These are phyloP conservation scores for Arothron firmamentum DNA, from an alignment of 2,113 vertebrate species.

Conservation along the genomic window DNA sequence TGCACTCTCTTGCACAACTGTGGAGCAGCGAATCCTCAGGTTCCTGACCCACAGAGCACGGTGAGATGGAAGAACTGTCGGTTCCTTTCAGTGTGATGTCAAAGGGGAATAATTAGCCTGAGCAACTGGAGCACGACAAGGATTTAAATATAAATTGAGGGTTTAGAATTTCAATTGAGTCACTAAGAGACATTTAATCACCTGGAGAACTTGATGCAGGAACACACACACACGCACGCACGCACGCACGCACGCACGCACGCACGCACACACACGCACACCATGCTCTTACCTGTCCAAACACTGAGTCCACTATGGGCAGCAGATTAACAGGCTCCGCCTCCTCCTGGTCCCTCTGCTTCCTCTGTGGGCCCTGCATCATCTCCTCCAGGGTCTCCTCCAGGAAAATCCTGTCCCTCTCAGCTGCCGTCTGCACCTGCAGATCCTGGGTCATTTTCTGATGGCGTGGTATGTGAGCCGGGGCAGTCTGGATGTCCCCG, in stretches of 20 bases:
- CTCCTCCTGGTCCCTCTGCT: constrained; percentile 42
- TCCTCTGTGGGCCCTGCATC: constrained; percentile 51
- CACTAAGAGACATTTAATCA: constrained; percentile 44
- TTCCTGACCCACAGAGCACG: no score
- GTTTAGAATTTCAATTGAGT: constrained; percentile 49
- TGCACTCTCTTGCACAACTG: no score
- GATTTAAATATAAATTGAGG: constrained; percentile 40
- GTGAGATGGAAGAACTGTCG: background rate
- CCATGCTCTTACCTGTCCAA: constrained; percentile 70
- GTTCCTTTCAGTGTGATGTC: no score
- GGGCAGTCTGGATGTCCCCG: constrained; percentile 22
- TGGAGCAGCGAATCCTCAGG: no score
- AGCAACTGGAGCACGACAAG: background rate
- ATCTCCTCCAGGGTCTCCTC: constrained; percentile 56
- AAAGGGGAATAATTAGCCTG: constrained; percentile 4
- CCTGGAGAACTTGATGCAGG: constrained; percentile 19
- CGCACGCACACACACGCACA: background rate
- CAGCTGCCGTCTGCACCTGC: background rate
- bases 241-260: no score
- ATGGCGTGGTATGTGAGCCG: constrained; percentile 8
- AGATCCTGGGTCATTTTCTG: constrained; percentile 18
- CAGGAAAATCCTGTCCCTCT: constrained; percentile 25
- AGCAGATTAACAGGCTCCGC: constrained; percentile 53
- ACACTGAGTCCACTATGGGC: constrained; percentile 71
- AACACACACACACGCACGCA: constrained; percentile 9